A percentile compares a stretch with the other conserved stretches of the same genome.
Evolutionary conservation across 2,113 vertebrate genomes (phyloP).

Genomic region (Galeopterus variegatus): DNA sequence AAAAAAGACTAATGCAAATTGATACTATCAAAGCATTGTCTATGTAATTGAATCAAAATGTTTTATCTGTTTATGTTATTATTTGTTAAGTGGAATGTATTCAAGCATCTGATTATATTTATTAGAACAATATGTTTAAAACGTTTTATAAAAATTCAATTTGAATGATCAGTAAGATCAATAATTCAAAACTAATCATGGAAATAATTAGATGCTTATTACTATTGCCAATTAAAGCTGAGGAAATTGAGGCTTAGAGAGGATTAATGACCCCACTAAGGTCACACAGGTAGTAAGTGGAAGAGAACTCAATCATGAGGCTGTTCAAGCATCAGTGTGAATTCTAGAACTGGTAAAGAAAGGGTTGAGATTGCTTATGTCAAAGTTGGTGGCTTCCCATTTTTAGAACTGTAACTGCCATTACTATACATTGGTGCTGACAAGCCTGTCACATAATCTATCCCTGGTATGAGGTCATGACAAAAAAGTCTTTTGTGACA

Average conservation of each 20-base stretch:
- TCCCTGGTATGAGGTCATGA: not conserved
- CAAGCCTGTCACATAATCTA: not conserved
- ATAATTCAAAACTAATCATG: not conserved
- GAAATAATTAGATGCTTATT: not conserved
- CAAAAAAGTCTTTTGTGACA: not conserved
- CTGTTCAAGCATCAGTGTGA: not conserved
- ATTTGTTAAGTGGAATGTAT: not conserved
- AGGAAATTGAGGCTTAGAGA: conserved; percentile 12
- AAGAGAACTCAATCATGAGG: not conserved
- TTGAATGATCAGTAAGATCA: not conserved
- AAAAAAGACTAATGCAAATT: not conserved
- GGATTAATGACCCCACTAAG: not conserved
- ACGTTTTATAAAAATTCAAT: not conserved
- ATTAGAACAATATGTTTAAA: not conserved
- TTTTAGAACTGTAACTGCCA: not conserved
- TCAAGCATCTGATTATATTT: not conserved
- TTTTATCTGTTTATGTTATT: not conserved
- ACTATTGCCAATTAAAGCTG: not conserved
- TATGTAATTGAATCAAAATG: not conserved
- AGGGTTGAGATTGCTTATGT: not conserved
- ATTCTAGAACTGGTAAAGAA: conserved; percentile 50
- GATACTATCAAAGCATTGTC: not conserved
- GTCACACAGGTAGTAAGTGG: not conserved
- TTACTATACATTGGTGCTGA: not conserved
- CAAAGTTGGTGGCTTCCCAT: not conserved